Percentiles rank a stretch among this genome's conserved stretches.
Evolutionary conservation across 2,113 vertebrate species (phyloP).

Genomic region (Junco hyemalis): DNA sequence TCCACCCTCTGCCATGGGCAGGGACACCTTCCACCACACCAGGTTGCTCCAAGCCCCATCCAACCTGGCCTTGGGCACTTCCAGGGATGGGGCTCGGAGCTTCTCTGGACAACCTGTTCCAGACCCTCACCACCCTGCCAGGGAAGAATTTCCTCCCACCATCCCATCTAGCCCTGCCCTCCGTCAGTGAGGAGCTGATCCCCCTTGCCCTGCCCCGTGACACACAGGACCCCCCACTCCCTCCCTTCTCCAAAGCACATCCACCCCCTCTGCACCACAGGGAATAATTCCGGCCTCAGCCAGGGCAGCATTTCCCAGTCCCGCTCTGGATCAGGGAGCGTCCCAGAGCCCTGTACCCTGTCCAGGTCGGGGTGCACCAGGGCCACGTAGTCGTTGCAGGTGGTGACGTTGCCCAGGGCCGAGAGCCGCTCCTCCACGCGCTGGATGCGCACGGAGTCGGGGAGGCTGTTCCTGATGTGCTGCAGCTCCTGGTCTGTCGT

Average conservation of each 20-base stretch:
- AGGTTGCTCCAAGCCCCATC: rapidly evolving
- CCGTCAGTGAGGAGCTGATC: neutral
- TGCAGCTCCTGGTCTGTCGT: slow-evolving; percentile 97
- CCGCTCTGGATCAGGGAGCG: rapidly evolving
- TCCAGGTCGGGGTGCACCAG: slow-evolving; percentile 95
- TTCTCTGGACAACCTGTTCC: neutral
- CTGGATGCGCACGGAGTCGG: slow-evolving; percentile 86
- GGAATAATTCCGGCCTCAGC: neutral
- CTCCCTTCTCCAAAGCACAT: neutral
- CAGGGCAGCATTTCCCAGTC: rapidly evolving
- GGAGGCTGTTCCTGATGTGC: slow-evolving; percentile 91
- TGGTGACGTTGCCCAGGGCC: slow-evolving; percentile 91
- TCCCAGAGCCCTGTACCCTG: slow-evolving; percentile 74
- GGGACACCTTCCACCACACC: neutral
- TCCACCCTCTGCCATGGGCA: neutral
- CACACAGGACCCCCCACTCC: neutral
- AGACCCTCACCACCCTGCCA: neutral
- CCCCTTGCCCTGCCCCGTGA: neutral
- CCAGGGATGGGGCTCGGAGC: neutral
- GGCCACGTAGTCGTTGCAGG: slow-evolving; percentile 97
- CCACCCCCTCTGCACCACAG: neutral
- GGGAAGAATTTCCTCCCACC: neutral
- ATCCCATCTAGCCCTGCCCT: neutral
- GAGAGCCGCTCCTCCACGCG: slow-evolving; percentile 93
- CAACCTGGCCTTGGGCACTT: neutral